Evolutionary conservation across 2,797 vertebrate genomes (phyloP), one percentile per base, ranked within the genome.

Genomic region (Harpagifer antarcticus): DNA sequence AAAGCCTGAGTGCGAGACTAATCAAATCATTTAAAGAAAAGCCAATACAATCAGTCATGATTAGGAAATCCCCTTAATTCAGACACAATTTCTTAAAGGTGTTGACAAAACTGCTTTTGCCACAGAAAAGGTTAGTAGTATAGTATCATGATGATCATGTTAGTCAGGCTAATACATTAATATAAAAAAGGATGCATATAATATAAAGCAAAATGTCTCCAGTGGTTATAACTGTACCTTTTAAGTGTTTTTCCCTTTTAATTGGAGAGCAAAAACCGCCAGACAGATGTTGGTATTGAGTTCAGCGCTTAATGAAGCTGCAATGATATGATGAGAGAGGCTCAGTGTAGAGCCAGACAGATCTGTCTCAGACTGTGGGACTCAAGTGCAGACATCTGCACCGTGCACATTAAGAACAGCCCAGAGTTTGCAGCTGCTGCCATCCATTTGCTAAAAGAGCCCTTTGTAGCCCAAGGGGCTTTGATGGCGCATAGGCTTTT

Each of bases 401-500:
- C 62, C 10, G 11, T 76, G 75, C 79, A 83, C 90, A 93, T 91
- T 92, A 90, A 82, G 78, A 87, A 77, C 83, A 82, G 87, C 86
- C 85, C 87, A 83, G 87, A 88, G 86, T 90, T 82, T 82, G 90
- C 91, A 95, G 91, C 93, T 94, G 92, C 88, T 91, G 88, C 88
- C 86, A 85, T 92, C 85, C 85, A 83, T 92, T 90, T 90, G 78
- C 84, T 91, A 87, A 92, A 93, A 91, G 92, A 88, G 84, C 68
- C 85, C 90, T 93, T 90, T 93, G 92, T 92, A 83, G 84, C 89
- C 82, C 65, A 53, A 69, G 76, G 88, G 86, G 59, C 84, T 94
- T 93, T 93, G 91, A 94, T 91, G 92, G 84, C 91, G 88, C 87
- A 82, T 90, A 88, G 90, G 76, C 82, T 92, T 90, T 92, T 93